phyloP scores from a whole-genome alignment of 2,888 invertebrate genomes.

The Ophonus ardosiacus region DNA sequence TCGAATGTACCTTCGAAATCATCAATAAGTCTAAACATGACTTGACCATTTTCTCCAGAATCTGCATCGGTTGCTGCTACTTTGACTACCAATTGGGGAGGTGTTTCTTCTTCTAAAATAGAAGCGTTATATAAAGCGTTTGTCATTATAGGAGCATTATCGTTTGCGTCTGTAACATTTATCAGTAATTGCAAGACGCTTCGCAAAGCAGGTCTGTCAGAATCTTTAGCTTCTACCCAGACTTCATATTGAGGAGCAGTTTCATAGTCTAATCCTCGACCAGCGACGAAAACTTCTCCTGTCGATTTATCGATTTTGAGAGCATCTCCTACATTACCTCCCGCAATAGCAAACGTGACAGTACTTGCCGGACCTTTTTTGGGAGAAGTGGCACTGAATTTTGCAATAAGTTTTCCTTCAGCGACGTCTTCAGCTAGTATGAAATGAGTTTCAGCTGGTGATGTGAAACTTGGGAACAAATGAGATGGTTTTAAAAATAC shows the following conservation, averaged over 20 bases:
- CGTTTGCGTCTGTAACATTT: conserved; percentile 95
- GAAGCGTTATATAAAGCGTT: conserved; percentile 89
- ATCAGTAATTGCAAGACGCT: conserved; percentile 89
- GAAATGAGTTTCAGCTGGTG: conserved; percentile 84
- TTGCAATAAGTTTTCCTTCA: conserved; percentile 87
- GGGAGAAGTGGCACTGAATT: conserved; percentile 87
- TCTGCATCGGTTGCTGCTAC: conserved; percentile 91
- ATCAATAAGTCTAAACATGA: conserved; percentile 86
- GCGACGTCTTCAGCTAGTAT: conserved; percentile 88
- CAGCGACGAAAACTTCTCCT: conserved; percentile 89
- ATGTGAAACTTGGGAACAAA: conserved; percentile 88
- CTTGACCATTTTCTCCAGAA: conserved; percentile 90
- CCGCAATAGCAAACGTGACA: conserved; percentile 90
- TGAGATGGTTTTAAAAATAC: conserved; percentile 87
- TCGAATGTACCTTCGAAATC: conserved; percentile 89
- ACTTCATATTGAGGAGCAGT: conserved; percentile 90
- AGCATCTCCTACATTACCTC: conserved; percentile 95
- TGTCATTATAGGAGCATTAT: conserved; percentile 92
- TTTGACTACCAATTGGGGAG: conserved; percentile 86
- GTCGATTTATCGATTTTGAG: conserved; percentile 87
- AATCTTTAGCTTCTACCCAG: conserved; percentile 94
- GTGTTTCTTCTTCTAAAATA: conserved; percentile 91
- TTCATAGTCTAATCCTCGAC: conserved; percentile 91
- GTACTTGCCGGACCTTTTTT: conserved; percentile 85
- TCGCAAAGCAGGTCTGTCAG: conserved; percentile 87